Evolutionary conservation across 1,140 invertebrate genomes (phyloP), one percentile per base, ranked within the genome.

Genomic region (Schlechtendalia chinensis): DNA sequence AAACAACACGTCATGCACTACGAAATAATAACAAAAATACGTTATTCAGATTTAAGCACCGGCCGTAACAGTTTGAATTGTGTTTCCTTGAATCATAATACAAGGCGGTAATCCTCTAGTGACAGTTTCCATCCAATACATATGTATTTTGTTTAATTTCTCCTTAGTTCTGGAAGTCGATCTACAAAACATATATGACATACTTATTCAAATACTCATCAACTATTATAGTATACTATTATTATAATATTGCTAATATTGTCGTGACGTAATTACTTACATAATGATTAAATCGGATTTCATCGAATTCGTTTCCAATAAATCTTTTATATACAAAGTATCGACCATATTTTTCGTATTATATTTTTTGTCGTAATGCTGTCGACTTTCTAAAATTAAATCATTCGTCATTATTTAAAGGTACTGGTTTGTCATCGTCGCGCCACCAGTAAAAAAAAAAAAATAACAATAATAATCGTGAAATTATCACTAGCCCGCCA

Each of bases 71-170:
- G 75, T 61, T 63, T 79, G 22, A 50, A 79, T 59, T 27, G 8
- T 27, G 29, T 79, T 79, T 59, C 75, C 75, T 12, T 47, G 56
- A 27, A 79, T 45, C n/a, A 79, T 19, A 29, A 79, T 63, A 50
- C 75, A 61, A 12, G 75, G 58, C 8, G 54, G 39, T 50, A 79
- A 50, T 29, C 11, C 56, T 47, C 24, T 47, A n/a, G 75, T 79
- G 14, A 79, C 5, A 10, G 29, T 17, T 58, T 79, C 75, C 39
- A 79, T 24, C 39, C 39, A 47, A n/a, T 50, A 63, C 75, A 79
- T 63, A 6, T 79, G 39, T 27, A 63, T 47, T 47, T 79, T 12
- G 1, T 79, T 22, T 6, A 79, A 27, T 19, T 32, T 24, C 2
- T 61, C 22, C 1, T 45, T 24, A 19, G 22, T 39, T n/a, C 47